A percentile compares a stretch with the other conserved stretches of the same genome.
These are phyloP conservation scores for Nephila pilipes DNA, from an alignment of 1,140 invertebrate species.

Conservation along the genomic window DNA sequence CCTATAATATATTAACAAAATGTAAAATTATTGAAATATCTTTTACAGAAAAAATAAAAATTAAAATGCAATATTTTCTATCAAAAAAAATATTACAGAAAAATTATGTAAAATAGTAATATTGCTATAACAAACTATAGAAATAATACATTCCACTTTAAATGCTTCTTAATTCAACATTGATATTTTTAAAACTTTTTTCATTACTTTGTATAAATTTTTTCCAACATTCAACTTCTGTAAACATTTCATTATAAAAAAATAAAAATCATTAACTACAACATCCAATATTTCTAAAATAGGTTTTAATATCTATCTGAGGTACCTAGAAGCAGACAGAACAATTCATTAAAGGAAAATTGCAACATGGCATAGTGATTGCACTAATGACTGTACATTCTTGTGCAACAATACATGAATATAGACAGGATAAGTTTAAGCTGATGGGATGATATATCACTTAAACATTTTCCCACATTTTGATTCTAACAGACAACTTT, in stretches of 20 bases:
- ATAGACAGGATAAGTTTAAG: conserved; percentile 18
- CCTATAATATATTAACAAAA: no score
- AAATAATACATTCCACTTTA: background rate
- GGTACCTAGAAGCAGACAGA: background rate
- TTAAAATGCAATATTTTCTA: no score
- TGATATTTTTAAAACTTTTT: background rate
- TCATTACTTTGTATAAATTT: conserved; percentile 11
- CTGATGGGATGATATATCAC: conserved; percentile 70
- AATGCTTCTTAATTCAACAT: background rate
- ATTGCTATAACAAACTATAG: background rate
- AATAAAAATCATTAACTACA: conserved; percentile 45
- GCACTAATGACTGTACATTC: conserved; percentile 32
- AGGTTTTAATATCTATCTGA: conserved; percentile 3
- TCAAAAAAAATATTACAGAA: no score
- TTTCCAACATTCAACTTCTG: conserved; percentile 23
- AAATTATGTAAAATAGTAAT: background rate
- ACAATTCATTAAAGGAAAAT: conserved; percentile 7
- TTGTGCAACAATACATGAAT: conserved; percentile 47
- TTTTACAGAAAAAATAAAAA: no score
- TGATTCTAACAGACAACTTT: conserved; percentile 39
- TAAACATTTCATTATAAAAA: conserved; percentile 44
- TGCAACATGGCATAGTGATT: background rate
- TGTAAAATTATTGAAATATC: background rate
- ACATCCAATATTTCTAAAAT: conserved; percentile 36
- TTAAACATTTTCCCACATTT: conserved; percentile 31